Base-by-base conservation (phyloP, 2,113 vertebrate genomes). In the Columba janthina region DNA sequence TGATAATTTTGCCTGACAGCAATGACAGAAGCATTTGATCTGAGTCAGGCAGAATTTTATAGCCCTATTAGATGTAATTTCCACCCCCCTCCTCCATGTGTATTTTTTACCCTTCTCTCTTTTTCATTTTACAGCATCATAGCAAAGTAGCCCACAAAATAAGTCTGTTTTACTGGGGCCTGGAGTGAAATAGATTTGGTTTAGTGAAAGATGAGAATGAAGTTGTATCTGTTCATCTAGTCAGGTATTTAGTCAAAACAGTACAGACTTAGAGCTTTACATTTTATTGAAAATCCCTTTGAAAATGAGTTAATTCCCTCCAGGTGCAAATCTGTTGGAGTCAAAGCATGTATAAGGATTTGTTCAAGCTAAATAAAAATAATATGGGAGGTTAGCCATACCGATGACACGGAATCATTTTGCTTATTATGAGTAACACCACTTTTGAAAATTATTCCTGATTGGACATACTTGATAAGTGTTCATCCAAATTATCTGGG, bases 21-120 rank as follows among this genome's bases (percentile, higher is more conserved):
- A 88, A 58, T 85, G 87, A 65, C 85, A 93, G 94, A 96, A 97
- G 19, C 54, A 74, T 96, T 96, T 96, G 90, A 94, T 97, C 75
- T 80, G 70, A 96, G 71, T 90, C 60, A 69, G 84, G 81, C 81
- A 90, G 94, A 95, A 86, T 93, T 92, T 94, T 96, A 93, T 88
- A 65, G 46, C 51, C 90, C 14, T 93, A 58, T 96, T 96, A 95
- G 88, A 53, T 85, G 64, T 74, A 87, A 94, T 80, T 94, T 92
- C 71, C 75, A 57, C 51, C 32, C 22, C 61, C 31, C 34, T 85
- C 57, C n/a, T 66, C 51, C 38, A 58, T 0, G 1, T 56, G 32
- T 67, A 84, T 66, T 61, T 69, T 90, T 92, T 81, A 71, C 44
- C 28, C 34, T 77, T 90, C 67, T 84, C 24, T 88, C 22, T 94